Base-by-base conservation (phyloP, 1,140 invertebrate species). In the Rhizoglyphus robini region DNA sequence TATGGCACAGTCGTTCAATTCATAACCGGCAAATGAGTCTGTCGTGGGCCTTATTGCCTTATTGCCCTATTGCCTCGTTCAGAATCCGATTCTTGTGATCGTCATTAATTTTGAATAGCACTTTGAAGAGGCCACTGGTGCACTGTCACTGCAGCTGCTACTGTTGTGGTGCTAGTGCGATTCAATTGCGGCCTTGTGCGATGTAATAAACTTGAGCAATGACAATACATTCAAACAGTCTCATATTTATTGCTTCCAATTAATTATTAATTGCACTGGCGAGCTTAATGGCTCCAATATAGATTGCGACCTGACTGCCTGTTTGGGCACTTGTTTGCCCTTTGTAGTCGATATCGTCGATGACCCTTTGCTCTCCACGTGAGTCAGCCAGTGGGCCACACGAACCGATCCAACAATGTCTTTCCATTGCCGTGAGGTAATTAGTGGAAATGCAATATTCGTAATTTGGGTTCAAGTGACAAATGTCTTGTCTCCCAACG, bases 191-290 rank as follows among this genome's bases (percentile, higher is more conserved):
- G 8, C 15, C 23, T 32, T 23, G 23, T 20, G 8, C 51, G 51
- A 54, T 54, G 51, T 54, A 54, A 54, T 54, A 54, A 54, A 54
- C 8, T 54, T 54, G 51, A 54, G 51, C 51, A 54, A 54, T 54
- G 51, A 54, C 51, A 54, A 54, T 20, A 8, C 23, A 54, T 54
- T 54, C 51, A 54, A 54, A 54, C 51, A 11, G 51, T 32, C 51
- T 54, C 51, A 54, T 54, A 54, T 54, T 54, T 32, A 54, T 54
- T 54, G 51, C 31, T 54, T 54, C 20, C 31, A 8, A 54, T 54
- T 54, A 54, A 54, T 54, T 27, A 54, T 54, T 54, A 54, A 54
- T 41, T 41, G 8, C n/a, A n/a, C n/a, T n/a, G n/a, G n/a, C n/a
- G n/a, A n/a, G n/a, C n/a, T n/a, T n/a, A n/a, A n/a, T n/a, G n/a